Conservation (phyloP, 2,888 invertebrate genomes). For the Epistrophe eligans region DNA sequence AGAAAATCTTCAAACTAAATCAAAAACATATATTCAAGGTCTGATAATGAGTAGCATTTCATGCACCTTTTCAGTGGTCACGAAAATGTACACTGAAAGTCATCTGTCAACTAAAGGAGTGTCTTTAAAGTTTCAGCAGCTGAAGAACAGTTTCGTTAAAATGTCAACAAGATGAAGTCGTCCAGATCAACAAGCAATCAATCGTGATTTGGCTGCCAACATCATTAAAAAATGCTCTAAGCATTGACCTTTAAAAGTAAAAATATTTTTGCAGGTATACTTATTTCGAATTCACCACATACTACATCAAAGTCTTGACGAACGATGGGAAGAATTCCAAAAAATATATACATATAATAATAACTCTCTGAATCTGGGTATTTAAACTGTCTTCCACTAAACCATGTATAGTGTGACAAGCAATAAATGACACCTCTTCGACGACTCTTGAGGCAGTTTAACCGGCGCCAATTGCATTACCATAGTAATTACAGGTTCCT, state of each 20-base stretch:
- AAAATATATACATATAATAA: background rate
- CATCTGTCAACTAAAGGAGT: constrained; percentile 15
- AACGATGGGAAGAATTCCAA: constrained; percentile 2
- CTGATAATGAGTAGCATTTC: background rate
- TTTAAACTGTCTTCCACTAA: constrained; percentile 63
- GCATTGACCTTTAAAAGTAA: constrained; percentile 65
- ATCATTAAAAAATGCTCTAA: constrained; percentile 35
- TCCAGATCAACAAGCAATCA: constrained; percentile 56
- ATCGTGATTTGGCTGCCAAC: constrained; percentile 50
- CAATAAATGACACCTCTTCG: constrained; percentile 68
- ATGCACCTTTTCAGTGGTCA: background rate
- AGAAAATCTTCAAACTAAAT: constrained; percentile 26
- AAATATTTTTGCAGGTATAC: background rate
- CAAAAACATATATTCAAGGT: constrained; percentile 40
- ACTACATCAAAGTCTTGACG: constrained; percentile 22
- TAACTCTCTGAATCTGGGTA: constrained; percentile 35
- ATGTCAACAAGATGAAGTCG: constrained; percentile 54
- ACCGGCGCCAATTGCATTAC: constrained; percentile 71
- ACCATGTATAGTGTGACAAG: constrained; percentile 38
- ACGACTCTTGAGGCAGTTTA: constrained; percentile 40
- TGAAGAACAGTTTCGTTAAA: constrained; percentile 20
- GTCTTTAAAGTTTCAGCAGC: background rate
- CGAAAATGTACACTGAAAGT: background rate
- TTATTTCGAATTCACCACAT: constrained; percentile 1
- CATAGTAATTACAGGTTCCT: constrained; percentile 66